Evolutionary conservation across 2,113 vertebrate genomes (phyloP).

Genomic region (Quiscalus mexicanus): DNA sequence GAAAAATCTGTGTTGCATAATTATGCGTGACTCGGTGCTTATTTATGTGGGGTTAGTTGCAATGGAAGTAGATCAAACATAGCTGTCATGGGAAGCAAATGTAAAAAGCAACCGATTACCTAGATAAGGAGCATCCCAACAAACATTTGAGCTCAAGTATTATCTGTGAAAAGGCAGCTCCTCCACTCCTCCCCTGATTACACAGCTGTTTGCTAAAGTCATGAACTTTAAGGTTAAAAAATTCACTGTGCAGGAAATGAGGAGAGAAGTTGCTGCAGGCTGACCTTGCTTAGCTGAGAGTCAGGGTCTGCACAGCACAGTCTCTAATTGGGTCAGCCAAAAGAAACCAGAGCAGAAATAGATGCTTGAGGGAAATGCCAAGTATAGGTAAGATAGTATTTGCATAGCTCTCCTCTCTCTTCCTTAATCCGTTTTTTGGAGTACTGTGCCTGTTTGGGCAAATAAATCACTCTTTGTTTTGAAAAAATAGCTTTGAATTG

Average conservation of each 20-base stretch:
- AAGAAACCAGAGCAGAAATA: constrained; percentile 8
- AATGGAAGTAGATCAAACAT: not conserved
- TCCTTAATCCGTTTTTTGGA: not conserved
- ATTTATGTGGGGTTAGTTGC: constrained; percentile 19
- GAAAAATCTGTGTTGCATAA: not conserved
- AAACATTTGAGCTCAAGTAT: constrained; percentile 13
- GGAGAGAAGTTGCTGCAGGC: constrained; percentile 19
- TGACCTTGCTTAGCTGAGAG: not conserved
- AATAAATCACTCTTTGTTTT: constrained; percentile 33
- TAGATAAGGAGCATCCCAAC: constrained; percentile 55
- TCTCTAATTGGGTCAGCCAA: not conserved
- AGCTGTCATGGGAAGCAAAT: not conserved
- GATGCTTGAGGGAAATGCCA: not conserved
- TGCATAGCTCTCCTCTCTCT: not conserved
- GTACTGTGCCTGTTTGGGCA: not conserved
- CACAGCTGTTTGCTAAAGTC: constrained; percentile 46
- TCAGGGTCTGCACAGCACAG: not conserved
- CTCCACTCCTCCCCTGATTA: constrained; percentile 1
- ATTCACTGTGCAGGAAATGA: constrained; percentile 5
- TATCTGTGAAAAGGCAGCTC: constrained; percentile 45
- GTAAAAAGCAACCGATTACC: constrained; percentile 17
- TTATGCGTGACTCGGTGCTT: not conserved
- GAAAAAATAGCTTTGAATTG: not conserved
- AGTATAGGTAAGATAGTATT: not conserved
- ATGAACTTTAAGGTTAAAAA: constrained; percentile 39